These are phyloP conservation scores for Tragelaphus strepsiceros DNA, from an alignment of 2,113 vertebrate species.

Conservation along the genomic window DNA sequence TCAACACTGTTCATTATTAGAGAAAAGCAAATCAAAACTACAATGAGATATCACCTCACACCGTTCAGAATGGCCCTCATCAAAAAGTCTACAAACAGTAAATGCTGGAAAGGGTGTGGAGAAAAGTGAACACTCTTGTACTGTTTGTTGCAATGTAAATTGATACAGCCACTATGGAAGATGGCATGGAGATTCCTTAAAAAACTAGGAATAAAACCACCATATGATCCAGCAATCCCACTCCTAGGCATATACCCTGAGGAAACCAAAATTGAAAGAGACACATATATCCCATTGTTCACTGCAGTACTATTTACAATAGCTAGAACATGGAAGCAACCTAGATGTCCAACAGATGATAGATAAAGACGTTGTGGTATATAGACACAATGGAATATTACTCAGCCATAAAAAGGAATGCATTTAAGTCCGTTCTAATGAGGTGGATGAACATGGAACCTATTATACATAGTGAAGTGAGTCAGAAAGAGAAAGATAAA, in stretches of 20 bases:
- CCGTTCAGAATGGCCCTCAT: neutral
- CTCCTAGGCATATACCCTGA: neutral
- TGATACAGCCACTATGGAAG: neutral
- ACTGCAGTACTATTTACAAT: neutral
- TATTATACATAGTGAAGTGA: neutral
- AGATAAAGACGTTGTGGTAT: neutral
- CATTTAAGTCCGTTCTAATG: neutral
- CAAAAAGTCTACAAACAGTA: neutral
- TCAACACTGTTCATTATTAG: neutral
- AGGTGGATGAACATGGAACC: neutral
- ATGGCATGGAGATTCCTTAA: neutral
- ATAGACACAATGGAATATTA: neutral
- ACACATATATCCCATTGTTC: neutral
- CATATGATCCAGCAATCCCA: neutral
- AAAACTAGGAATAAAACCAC: neutral
- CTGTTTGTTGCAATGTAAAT: neutral
- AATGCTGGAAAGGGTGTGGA: neutral
- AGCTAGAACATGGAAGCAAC: neutral
- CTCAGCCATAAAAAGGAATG: neutral
- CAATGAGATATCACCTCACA: neutral
- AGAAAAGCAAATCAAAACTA: neutral
- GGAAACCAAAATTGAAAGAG: neutral
- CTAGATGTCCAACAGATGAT: neutral
- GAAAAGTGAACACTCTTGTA: neutral
- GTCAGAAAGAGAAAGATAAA: neutral